Percentiles rank a stretch among this genome's conserved stretches.
phyloP scores from a whole-genome alignment of 2,797 vertebrate species.

The Agapornis canus region DNA sequence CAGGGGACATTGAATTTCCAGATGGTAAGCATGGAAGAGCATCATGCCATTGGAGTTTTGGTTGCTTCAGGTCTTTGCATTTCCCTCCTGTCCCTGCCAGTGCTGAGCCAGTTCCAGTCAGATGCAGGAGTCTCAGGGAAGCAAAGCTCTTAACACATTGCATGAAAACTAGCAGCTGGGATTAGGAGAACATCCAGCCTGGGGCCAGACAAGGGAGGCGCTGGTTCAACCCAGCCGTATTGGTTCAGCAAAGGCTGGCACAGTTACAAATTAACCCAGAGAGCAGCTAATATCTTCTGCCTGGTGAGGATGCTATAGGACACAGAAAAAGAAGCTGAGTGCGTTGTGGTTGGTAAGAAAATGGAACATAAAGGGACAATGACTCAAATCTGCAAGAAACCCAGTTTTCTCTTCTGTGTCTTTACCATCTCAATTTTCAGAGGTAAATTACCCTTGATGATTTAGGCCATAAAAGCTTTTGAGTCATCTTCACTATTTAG shows the following conservation, averaged over 20 bases:
- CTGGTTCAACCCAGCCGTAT: neutral
- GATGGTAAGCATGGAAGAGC: neutral
- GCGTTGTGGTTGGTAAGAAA: neutral
- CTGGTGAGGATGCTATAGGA: neutral
- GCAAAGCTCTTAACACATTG: neutral
- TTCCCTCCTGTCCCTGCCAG: neutral
- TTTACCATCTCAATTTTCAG: neutral
- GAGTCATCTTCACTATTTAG: slow-evolving; percentile 50
- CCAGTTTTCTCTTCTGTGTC: neutral
- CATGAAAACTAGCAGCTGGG: neutral
- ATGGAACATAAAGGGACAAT: neutral
- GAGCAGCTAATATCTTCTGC: neutral
- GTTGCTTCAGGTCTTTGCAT: neutral
- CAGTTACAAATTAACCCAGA: neutral
- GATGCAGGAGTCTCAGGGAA: neutral
- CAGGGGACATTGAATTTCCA: neutral
- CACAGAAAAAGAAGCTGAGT: neutral
- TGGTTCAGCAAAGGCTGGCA: neutral
- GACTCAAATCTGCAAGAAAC: neutral
- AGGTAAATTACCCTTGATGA: slow-evolving; percentile 13
- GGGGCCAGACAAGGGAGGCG: neutral
- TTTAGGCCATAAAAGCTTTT: slow-evolving; percentile 21
- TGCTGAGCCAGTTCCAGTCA: neutral
- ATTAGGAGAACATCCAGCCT: neutral
- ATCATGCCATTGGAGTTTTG: neutral